Conservation (phyloP, 2,888 invertebrate species). For the Pseudococcus viburni region DNA sequence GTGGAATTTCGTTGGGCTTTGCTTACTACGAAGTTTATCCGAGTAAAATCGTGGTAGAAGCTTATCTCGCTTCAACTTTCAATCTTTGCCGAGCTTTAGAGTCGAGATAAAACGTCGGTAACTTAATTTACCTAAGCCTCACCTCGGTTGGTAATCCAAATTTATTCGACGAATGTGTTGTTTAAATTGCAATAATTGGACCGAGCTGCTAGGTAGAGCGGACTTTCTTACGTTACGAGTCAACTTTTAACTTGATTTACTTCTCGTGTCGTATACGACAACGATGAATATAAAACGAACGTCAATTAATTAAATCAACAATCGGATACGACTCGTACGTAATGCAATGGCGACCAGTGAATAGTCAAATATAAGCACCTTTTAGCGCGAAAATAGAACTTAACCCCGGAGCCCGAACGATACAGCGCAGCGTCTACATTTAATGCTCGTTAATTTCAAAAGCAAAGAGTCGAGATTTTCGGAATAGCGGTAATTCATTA, state of each 20-base stretch:
- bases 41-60: background rate
- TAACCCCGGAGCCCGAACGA: background rate
- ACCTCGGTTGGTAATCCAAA: constrained; percentile 6
- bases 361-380: background rate
- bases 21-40: background rate
- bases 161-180: constrained; percentile 17
- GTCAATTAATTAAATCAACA: constrained; percentile 17
- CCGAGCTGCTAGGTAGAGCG: background rate
- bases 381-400: background rate
- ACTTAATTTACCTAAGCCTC: background rate
- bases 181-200: constrained; percentile 30
- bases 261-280: background rate
- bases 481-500: background rate
- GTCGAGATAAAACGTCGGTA: background rate
- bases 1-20: too few species aligned
- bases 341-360: background rate
- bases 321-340: background rate
- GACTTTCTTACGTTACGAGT: background rate
- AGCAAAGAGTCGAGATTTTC: background rate
- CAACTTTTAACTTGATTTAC: constrained; percentile 15
- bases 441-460: background rate
- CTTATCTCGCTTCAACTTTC: background rate
- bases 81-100: background rate
- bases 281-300: constrained; percentile 18
- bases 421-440: background rate